Evolutionary conservation across 2,888 invertebrate species (phyloP), one percentile per base, ranked within the genome.

Genomic region (Zeuzera pyrina): DNA sequence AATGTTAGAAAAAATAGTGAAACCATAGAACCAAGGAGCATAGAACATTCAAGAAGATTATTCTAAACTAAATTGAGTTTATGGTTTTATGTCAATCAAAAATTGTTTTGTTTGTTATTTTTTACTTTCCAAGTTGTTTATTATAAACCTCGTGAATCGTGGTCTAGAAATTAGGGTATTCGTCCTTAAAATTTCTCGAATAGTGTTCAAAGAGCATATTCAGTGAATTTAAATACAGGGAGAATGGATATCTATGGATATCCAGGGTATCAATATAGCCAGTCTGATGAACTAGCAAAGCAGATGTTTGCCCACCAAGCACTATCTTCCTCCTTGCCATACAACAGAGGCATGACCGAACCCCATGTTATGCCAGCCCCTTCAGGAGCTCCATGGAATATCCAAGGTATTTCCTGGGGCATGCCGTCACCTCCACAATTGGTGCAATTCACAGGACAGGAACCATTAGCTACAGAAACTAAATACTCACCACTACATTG

Each of bases 331-430:
- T 44, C 62, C 2, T 36, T 53, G 14, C 57, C 65, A 1, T 65
- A 48, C 36, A 52, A 56, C 35, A 58, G 57, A 14, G 52, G 39
- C 5, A 43, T 58, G 14, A 47, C 58, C 14, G 69, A 61, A 29
- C 52, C 66, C 1, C 77, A 74, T 38, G 47, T 43, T 7, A 74
- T 84, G 73, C 81, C 81, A 3, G 64, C 51, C 10, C 83, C 84
- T 6, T 61, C 78, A 3, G 72, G 71, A n/a, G 39, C 59, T 1
- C 83, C 84, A 0, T 86, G 86, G 86, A 85, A 83, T 43, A 64
- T 84, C 3, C 79, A 86, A 35, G 71, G 74, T 6, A 55, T 87
- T 43, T 62, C 86, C 0, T 87, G 87, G 87, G 79, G 85, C 7
- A 57, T 77, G 47, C 54, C 61, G 2, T 62, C 73, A 7, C 76